A percentile compares a stretch with the other conserved stretches of the same genome.
phyloP scores from a whole-genome alignment of 2,888 invertebrate species.

The Chromoteleia sp. region DNA sequence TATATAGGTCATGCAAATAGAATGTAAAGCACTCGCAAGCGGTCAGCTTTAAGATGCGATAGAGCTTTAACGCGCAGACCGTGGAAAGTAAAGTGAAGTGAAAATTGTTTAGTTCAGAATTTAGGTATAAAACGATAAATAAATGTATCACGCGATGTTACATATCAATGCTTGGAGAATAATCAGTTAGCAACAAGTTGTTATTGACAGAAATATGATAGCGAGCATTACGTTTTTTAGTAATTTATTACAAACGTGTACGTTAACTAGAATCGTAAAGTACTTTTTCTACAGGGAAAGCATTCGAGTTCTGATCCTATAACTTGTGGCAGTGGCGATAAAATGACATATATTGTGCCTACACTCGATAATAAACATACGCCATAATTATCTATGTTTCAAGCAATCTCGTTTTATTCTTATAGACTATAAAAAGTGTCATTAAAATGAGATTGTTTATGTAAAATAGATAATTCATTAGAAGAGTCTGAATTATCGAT shows the following conservation, averaged over 20 bases:
- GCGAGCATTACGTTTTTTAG: slow-evolving; percentile 47
- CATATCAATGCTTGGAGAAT: slow-evolving; percentile 32
- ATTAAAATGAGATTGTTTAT: slow-evolving; percentile 54
- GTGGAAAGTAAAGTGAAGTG: slow-evolving; percentile 13
- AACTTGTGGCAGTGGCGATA: slow-evolving; percentile 58
- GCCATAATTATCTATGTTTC: slow-evolving; percentile 50
- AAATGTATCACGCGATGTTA: slow-evolving; percentile 40
- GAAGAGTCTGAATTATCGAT: slow-evolving; percentile 24
- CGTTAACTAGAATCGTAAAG: slow-evolving; percentile 55
- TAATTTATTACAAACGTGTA: slow-evolving; percentile 37
- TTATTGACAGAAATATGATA: slow-evolving; percentile 49
- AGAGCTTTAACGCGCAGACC: slow-evolving; percentile 17
- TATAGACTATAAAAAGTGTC: slow-evolving; percentile 33
- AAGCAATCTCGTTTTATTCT: slow-evolving; percentile 45
- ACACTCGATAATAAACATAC: slow-evolving; percentile 52
- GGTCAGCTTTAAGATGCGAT: slow-evolving; percentile 15
- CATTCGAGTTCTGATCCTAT: slow-evolving; percentile 53
- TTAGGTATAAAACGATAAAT: slow-evolving; percentile 6
- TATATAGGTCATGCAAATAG: not conserved
- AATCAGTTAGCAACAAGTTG: slow-evolving; percentile 50
- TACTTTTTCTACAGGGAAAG: slow-evolving; percentile 60
- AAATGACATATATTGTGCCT: slow-evolving; percentile 63
- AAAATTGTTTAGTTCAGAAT: slow-evolving; percentile 31
- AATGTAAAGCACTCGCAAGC: not conserved
- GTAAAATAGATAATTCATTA: slow-evolving; percentile 31